A percentile compares a stretch with the other conserved stretches of the same genome.
Conservation (phyloP, 1,140 invertebrate species). For the Agrypnia vestita region DNA sequence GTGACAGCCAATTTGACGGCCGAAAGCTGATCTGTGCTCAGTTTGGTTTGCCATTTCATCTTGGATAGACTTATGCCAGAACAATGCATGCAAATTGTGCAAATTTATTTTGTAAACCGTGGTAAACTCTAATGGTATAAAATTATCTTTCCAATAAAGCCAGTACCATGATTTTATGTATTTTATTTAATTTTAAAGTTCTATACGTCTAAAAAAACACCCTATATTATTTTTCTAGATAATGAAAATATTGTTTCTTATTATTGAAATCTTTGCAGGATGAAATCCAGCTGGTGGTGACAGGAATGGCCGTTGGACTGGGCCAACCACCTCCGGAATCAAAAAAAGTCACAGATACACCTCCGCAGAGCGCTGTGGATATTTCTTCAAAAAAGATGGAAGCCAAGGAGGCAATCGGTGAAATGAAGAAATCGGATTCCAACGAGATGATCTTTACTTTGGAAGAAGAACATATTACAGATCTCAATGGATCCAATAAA, state of each 20-base stretch:
- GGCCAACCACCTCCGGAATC: conserved; percentile 69
- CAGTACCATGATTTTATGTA: no score
- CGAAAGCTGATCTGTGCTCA: no score
- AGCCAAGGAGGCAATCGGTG: not conserved
- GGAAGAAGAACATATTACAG: conserved; percentile 77
- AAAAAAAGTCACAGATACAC: conserved; percentile 35
- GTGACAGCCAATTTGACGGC: no score
- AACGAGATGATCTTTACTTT: conserved; percentile 81
- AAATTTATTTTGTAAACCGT: no score
- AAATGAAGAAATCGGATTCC: conserved; percentile 54
- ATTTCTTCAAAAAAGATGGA: not conserved
- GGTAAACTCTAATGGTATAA: no score
- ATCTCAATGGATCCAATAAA: conserved; percentile 45
- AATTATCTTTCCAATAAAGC: no score
- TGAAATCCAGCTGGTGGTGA: conserved; percentile 89
- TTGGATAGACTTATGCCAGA: no score
- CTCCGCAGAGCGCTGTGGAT: conserved; percentile 1
- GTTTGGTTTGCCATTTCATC: no score
- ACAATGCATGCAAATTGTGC: no score
- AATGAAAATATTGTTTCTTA: not conserved
- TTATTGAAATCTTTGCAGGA: conserved; percentile 72
- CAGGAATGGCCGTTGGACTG: conserved; percentile 83
- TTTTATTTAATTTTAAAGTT: no score
- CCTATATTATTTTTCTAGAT: not conserved
- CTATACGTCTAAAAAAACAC: no score